Evolutionary conservation across 2,888 invertebrate species (phyloP), one percentile per base, ranked within the genome.

Genomic region (Venusia cambrica): DNA sequence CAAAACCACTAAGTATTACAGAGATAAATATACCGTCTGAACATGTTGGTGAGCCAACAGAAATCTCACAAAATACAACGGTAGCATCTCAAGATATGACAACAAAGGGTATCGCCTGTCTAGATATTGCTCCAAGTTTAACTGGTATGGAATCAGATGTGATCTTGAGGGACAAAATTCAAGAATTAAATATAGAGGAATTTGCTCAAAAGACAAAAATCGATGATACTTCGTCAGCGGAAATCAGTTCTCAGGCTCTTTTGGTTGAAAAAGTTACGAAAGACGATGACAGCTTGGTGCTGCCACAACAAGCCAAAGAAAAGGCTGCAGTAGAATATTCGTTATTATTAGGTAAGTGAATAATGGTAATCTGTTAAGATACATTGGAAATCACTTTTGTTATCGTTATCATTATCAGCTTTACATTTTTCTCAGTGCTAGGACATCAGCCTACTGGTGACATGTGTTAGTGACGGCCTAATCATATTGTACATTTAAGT

Each of bases 1-100:
- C 45, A 3, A 48, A 51, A 30, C 40, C 54, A 34, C 30, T 25
- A 12, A 36, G 29, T 13, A 10, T 30, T 3, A 5, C 34, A 2
- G 33, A 41, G 2, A 9, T 20, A 33, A 7, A 10, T 4, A 13
- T 13, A 13, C 14, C 12, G 7, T 3, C 11, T 8, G 8, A 28
- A 7, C 5, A 30, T 6, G n/a, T 24, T 8, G 11, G 4, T 33
- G 4, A 9, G 3, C 10, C 13, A 1, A 12, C 16, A 16, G 21
- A 36, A 25, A 11, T 15, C 5, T 4, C 28, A 21, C 27, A 34
- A 15, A 36, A 26, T 0, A 7, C 8, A 3, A 13, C 14, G 13
- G 14, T 19, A 5, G 20, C 17, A 16, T 7, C 21, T 2, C 12
- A 30, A 20, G 25, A 29, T 19, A 2, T 15, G 26, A 4, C 22